phyloP scores from a whole-genome alignment of 2,888 invertebrate species.

The Andrena praecox region DNA sequence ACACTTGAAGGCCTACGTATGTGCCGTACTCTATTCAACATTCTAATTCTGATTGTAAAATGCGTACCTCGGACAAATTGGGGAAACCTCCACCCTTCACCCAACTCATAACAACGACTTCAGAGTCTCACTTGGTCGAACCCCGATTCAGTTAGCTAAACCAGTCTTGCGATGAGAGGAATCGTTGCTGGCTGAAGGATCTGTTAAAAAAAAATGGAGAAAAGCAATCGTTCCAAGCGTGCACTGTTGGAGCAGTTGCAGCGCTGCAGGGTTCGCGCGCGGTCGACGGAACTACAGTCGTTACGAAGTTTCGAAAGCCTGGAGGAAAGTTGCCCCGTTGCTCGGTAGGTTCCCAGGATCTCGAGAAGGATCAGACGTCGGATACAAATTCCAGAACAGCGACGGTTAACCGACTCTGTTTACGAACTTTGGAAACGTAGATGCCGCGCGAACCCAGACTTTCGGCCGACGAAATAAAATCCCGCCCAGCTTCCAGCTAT shows the following conservation, averaged over 20 bases:
- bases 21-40: no score
- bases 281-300: constrained; percentile 22
- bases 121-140: no score
- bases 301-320: constrained; percentile 41
- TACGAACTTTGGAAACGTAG: constrained; percentile 37
- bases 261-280: constrained; percentile 27
- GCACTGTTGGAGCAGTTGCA: background rate
- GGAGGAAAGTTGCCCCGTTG: constrained; percentile 23
- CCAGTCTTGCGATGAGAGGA: background rate
- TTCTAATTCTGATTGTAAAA: no score
- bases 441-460: constrained; percentile 2
- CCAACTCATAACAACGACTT: no score
- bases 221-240: constrained; percentile 3
- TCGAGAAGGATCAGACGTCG: constrained; percentile 46
- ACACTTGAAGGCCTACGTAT: no score
- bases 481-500: background rate
- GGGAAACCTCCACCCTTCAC: no score
- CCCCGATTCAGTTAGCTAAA: background rate
- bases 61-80: no score
- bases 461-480: constrained; percentile 13
- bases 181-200: no score
- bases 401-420: constrained; percentile 42
- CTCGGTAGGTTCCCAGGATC: constrained; percentile 34
- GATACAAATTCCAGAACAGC: constrained; percentile 41
- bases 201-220: background rate